Conservation (phyloP, 1,140 invertebrate species). For the Tribolium madens region DNA sequence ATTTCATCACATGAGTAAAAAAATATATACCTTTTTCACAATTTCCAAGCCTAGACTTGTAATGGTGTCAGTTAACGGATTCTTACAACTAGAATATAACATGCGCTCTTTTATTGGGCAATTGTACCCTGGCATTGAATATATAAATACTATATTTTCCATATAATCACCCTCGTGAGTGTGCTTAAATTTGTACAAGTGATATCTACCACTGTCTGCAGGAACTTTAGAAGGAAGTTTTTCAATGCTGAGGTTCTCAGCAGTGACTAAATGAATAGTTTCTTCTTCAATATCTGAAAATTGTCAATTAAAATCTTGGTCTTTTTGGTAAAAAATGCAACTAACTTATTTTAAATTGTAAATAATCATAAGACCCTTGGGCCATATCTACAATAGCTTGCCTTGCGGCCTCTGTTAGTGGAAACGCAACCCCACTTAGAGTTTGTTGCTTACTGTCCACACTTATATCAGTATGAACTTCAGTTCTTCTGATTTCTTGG, state of each 20-base stretch:
- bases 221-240: conserved; percentile 84
- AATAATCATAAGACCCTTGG: conserved; percentile 77
- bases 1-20: not conserved
- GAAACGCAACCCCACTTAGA: conserved; percentile 91
- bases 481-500: conserved; percentile 81
- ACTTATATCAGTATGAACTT: conserved; percentile 82
- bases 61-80: conserved; percentile 84
- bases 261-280: conserved; percentile 80
- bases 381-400: conserved; percentile 78
- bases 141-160: conserved; percentile 93
- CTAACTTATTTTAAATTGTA: conserved; percentile 81
- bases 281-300: conserved; percentile 79
- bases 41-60: conserved; percentile 81
- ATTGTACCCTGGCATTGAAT: conserved; percentile 96
- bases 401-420: conserved; percentile 85
- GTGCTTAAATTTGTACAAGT: conserved; percentile 92
- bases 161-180: conserved; percentile 91
- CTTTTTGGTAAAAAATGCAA: too few relatives aligned
- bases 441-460: conserved; percentile 92
- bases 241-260: conserved; percentile 71
- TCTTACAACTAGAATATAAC: conserved; percentile 97
- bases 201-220: conserved; percentile 87
- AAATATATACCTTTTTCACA: conserved; percentile 80
- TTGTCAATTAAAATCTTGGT: not conserved
- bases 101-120: conserved; percentile 96